Evolutionary conservation across 1,140 invertebrate species (phyloP).

Genomic region (Trachymyrmex septentrionalis): DNA sequence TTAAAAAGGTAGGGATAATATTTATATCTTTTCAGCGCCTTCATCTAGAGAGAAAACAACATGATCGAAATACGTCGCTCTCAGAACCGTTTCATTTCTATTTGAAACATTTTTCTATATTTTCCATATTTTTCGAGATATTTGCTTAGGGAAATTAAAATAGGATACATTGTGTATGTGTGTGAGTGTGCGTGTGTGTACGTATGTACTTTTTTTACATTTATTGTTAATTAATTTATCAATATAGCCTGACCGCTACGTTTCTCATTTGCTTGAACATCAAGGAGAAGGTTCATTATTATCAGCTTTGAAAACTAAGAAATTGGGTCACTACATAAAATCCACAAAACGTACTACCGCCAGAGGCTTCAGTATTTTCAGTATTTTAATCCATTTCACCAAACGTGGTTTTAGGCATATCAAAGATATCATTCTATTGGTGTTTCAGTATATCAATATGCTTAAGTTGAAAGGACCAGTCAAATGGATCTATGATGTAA

Average conservation of each 20-base stretch:
- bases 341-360: constrained; percentile 92
- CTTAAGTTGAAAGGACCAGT: constrained; percentile 91
- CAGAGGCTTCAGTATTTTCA: constrained; percentile 96
- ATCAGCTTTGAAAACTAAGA: constrained; percentile 93
- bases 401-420: constrained; percentile 95
- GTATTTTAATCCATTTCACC: constrained; percentile 95
- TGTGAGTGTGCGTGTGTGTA: no score
- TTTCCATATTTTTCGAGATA: no score
- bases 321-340: constrained; percentile 96
- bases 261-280: constrained; percentile 97
- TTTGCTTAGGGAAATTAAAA: no score
- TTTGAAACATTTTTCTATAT: no score
- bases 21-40: no score
- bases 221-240: constrained; percentile 64
- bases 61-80: no score
- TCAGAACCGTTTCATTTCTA: no score
- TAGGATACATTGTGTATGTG: no score
- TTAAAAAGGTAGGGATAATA: no score
- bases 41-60: no score
- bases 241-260: constrained; percentile 94
- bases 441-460: constrained; percentile 97
- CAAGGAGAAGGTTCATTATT: constrained; percentile 98
- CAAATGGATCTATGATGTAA: constrained; percentile 93
- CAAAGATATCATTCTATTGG: constrained; percentile 94
- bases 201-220: neutral